These are phyloP conservation scores for Cheilosia vernalis DNA, from an alignment of 2,888 invertebrate species.

Conservation along the genomic window DNA sequence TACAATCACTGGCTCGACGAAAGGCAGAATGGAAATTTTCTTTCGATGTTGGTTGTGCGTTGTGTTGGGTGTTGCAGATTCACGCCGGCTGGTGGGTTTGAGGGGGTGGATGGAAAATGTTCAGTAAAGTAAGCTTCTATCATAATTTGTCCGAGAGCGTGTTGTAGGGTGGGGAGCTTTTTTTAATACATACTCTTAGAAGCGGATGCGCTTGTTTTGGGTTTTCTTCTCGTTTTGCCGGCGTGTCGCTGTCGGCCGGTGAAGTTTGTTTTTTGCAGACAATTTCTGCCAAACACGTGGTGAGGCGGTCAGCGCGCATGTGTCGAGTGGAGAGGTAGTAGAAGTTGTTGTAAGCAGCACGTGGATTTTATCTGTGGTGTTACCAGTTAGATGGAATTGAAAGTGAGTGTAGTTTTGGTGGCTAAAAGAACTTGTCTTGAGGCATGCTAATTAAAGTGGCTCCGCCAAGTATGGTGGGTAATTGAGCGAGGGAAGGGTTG, in stretches of 20 bases:
- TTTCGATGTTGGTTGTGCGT: slow-evolving; percentile 30
- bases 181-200: slow-evolving; percentile 20
- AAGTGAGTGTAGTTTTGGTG: no score
- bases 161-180: slow-evolving; percentile 46
- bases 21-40: slow-evolving; percentile 52
- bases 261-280: slow-evolving; percentile 71
- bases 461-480: no score
- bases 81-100: background rate
- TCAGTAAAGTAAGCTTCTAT: slow-evolving; percentile 44
- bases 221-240: slow-evolving; percentile 48
- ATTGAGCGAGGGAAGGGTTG: no score
- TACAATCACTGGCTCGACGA: slow-evolving; percentile 60
- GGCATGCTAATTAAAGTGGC: no score
- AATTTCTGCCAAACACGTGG: slow-evolving; percentile 59
- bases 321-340: slow-evolving; percentile 32
- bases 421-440: no score
- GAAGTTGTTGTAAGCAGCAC: slow-evolving; percentile 49
- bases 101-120: slow-evolving; percentile 25
- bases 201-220: slow-evolving; percentile 49
- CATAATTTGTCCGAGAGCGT: slow-evolving; percentile 3
- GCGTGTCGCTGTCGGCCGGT: slow-evolving; percentile 6
- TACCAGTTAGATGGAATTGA: slow-evolving; percentile 22
- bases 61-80: slow-evolving; percentile 39
- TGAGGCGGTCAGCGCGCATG: slow-evolving; percentile 43
- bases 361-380: slow-evolving; percentile 40